Percentiles rank a stretch among this genome's conserved stretches.
phyloP scores from a whole-genome alignment of 1,140 invertebrate species.

The Uloborus diversus region DNA sequence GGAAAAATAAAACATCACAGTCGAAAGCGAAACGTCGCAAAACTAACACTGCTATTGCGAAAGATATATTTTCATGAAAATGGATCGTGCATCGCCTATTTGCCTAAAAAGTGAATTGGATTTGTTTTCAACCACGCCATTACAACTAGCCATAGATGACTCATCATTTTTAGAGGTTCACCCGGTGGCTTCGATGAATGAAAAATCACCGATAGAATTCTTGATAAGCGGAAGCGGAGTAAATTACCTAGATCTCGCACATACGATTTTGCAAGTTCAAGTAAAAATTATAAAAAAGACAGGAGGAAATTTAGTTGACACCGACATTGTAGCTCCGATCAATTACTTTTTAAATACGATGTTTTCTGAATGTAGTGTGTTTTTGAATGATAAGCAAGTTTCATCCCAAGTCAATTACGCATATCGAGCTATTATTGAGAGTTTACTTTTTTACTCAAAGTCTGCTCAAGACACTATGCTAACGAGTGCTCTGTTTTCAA shows the following conservation, averaged over 20 bases:
- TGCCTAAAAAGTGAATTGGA: background rate
- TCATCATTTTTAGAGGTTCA: background rate
- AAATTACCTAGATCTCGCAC: constrained; percentile 28
- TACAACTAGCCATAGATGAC: constrained; percentile 1
- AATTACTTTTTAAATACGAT: constrained; percentile 28
- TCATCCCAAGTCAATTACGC: background rate
- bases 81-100: background rate
- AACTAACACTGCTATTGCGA: background rate
- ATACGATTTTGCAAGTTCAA: background rate
- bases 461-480: background rate
- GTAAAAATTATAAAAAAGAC: too few species aligned
- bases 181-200: background rate
- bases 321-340: background rate
- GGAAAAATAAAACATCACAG: background rate
- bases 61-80: too few species aligned
- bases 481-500: background rate
- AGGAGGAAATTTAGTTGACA: background rate
- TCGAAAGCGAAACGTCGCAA: background rate
- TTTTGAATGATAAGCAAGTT: constrained; percentile 22
- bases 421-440: background rate
- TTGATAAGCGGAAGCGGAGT: constrained; percentile 1
- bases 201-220: constrained; percentile 13
- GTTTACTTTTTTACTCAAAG: constrained; percentile 9
- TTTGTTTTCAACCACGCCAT: background rate
- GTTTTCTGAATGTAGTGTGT: constrained; percentile 19